Evolutionary conservation across 2,888 invertebrate species (phyloP).

Genomic region (Amphipoea lucens): DNA sequence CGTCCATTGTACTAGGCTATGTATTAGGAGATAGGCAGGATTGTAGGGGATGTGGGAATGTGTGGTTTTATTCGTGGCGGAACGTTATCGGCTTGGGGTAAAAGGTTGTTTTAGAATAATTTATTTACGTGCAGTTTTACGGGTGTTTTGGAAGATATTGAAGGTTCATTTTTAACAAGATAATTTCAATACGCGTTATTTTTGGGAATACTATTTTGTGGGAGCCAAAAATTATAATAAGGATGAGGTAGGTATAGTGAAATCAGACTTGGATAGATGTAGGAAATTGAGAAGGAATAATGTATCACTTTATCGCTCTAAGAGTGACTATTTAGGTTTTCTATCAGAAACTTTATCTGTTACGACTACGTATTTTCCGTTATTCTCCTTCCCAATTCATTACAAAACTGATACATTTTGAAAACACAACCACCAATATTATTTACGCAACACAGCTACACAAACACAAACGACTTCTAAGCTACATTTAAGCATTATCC

Average conservation of each 20-base stretch:
- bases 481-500: constrained; percentile 14
- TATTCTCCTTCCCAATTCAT: background rate
- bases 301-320: background rate
- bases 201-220: background rate
- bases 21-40: background rate
- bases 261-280: background rate
- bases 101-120: background rate
- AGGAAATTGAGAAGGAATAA: background rate
- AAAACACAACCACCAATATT: background rate
- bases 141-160: background rate
- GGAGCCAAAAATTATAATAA: background rate
- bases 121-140: background rate
- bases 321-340: background rate
- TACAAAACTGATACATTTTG: background rate
- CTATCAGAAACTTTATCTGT: background rate
- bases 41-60: too few relatives aligned
- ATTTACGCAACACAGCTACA: constrained; percentile 18
- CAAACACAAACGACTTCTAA: constrained; percentile 34
- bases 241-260: background rate
- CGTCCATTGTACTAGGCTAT: constrained; percentile 41
- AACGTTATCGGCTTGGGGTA: background rate
- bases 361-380: background rate
- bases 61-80: background rate
- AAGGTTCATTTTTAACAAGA: background rate
- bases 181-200: background rate